Base-by-base conservation (phyloP, 1,140 invertebrate genomes). In the Microplitis mediator region DNA sequence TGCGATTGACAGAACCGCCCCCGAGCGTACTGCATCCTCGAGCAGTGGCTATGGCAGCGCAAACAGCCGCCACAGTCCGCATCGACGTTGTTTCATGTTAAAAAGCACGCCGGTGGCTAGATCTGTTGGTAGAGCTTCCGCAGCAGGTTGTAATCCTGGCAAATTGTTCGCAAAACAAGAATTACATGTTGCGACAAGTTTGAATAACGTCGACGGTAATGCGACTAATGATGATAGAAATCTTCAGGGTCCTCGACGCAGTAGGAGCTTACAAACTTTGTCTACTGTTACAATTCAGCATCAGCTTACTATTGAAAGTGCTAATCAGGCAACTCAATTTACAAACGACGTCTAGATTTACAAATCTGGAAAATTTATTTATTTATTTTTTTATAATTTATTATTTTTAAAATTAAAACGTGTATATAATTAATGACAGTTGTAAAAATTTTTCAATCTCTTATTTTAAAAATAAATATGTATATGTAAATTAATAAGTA, bases 21-120 rank as follows among this genome's bases (percentile, higher is more conserved):
- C 81, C 1, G 70, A 75, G 9, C 76, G 77, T 9, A 79, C 67
- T 11, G 74, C 68, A 16, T 80, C 78, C 4, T 76, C 80, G 52
- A 83, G 79, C 69, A 84, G 81, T 76, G 78, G 82, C 34, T 83
- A 81, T 77, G 80, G 80, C 71, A 84, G 79, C 60, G 81, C 77
- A 64, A 79, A 80, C 76, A 83, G 77, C 65, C 73, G 70, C 0
- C 71, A 82, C 50, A 81, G 74, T 60, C 81, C 78, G 50, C 84
- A 82, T 61, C 75, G 79, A 34, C 80, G 78, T 3, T 84, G 79
- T 56, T 83, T 80, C 63, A 80, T 82, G 77, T 36, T 85, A n/a
- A 78, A 71, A 11, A 82, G 64, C 35, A 35, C 80, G 8, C 70
- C 11, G 39, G 11, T 3, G 39, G 39, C 11, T 51, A 36, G 11